Conservation (phyloP, 2,888 invertebrate genomes). For the Tridacna gigas region DNA sequence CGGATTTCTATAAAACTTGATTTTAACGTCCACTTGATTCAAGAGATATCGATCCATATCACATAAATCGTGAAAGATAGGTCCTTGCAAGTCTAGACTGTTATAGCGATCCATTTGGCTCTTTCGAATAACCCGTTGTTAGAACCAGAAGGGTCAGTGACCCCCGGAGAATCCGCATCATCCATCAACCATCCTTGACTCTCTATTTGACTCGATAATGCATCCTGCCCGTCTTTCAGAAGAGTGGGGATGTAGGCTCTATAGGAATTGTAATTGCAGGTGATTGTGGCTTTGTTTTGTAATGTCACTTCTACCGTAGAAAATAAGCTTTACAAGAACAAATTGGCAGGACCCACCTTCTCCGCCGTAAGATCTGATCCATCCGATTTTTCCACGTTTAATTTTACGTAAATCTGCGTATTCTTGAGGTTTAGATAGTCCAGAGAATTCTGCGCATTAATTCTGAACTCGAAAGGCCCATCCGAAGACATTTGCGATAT, state of each 20-base stretch:
- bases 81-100: constrained; percentile 50
- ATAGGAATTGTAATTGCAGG: constrained; percentile 58
- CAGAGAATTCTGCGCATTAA: constrained; percentile 26
- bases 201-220: constrained; percentile 32
- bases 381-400: constrained; percentile 2
- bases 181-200: constrained; percentile 54
- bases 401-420: constrained; percentile 18
- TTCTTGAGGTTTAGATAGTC: constrained; percentile 26
- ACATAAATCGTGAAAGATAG: constrained; percentile 54
- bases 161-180: constrained; percentile 36
- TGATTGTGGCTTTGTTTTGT: constrained; percentile 49
- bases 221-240: constrained; percentile 52
- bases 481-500: constrained; percentile 23
- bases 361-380: constrained; percentile 27
- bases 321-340: constrained; percentile 62
- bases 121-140: constrained; percentile 43
- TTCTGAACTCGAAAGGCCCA: constrained; percentile 28
- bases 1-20: constrained; percentile 37
- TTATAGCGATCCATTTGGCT: constrained; percentile 30
- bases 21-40: constrained; percentile 23
- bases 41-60: constrained; percentile 42
- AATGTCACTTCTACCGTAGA: constrained; percentile 57
- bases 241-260: constrained; percentile 58
- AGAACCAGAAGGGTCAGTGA: constrained; percentile 31
- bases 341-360: constrained; percentile 58